Conservation (phyloP, 2,888 invertebrate genomes). For the Parascotia fuliginaria region DNA sequence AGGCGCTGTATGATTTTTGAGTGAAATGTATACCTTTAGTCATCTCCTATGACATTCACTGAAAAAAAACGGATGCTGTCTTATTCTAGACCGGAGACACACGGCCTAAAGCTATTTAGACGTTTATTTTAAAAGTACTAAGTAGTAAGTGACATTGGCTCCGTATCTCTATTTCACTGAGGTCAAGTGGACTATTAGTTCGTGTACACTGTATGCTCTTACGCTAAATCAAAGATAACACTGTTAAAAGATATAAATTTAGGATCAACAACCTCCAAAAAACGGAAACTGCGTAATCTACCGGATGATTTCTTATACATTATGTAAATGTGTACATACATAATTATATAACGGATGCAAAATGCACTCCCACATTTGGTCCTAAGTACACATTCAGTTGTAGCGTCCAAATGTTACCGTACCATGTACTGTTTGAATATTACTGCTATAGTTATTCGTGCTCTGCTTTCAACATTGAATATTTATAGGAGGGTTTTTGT, state of each 20-base stretch:
- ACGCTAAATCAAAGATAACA: neutral
- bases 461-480: neutral
- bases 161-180: too few species aligned
- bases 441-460: neutral
- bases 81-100: too few species aligned
- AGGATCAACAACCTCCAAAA: slow-evolving; percentile 31
- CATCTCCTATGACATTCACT: too few species aligned
- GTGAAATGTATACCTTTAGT: too few species aligned
- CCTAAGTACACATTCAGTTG: slow-evolving; percentile 34
- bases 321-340: slow-evolving; percentile 26
- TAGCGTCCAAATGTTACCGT: neutral
- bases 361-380: slow-evolving; percentile 32
- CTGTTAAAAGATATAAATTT: slow-evolving; percentile 24
- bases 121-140: too few species aligned
- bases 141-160: too few species aligned
- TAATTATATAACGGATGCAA: slow-evolving; percentile 42
- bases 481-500: neutral
- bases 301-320: slow-evolving; percentile 34
- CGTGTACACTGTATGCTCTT: too few species aligned
- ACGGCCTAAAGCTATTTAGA: too few species aligned
- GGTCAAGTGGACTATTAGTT: too few species aligned
- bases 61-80: too few species aligned
- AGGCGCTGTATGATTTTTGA: too few species aligned
- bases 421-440: neutral
- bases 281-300: slow-evolving; percentile 24